These are phyloP conservation scores for Sycophila texana DNA, from an alignment of 2,888 invertebrate species.

Conservation along the genomic window DNA sequence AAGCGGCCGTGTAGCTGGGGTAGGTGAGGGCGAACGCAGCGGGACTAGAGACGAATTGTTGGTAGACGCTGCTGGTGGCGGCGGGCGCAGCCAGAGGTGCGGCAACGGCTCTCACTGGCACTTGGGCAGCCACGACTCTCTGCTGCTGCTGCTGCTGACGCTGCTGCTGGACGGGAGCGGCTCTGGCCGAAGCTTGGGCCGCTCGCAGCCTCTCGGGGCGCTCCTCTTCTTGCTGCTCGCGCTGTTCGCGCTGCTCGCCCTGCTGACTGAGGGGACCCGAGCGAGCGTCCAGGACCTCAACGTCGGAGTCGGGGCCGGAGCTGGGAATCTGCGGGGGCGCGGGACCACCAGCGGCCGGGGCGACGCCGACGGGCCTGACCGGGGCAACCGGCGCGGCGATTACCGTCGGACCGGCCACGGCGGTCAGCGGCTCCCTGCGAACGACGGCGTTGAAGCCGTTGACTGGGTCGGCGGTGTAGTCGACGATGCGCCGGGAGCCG, in stretches of 20 bases:
- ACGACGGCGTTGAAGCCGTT: constrained; percentile 70
- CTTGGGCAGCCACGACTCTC: constrained; percentile 33
- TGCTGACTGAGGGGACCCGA: constrained; percentile 60
- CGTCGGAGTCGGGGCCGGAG: constrained; percentile 71
- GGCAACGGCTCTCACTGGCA: constrained; percentile 61
- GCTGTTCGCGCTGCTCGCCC: background rate
- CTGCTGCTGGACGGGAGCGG: constrained; percentile 21
- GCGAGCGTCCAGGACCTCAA: constrained; percentile 70
- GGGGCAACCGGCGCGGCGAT: background rate
- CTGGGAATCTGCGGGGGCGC: constrained; percentile 61
- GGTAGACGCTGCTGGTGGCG: constrained; percentile 45
- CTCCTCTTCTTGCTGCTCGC: constrained; percentile 29
- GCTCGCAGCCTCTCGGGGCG: constrained; percentile 43
- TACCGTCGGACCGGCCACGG: constrained; percentile 54
- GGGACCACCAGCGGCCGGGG: background rate
- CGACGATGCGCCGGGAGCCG: constrained; percentile 66
- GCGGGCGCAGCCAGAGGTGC: constrained; percentile 36
- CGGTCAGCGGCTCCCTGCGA: constrained; percentile 64
- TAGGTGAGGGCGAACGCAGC: constrained; percentile 61
- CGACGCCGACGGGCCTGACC: constrained; percentile 9
- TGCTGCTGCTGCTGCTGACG: constrained; percentile 43
- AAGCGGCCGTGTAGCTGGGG: constrained; percentile 67
- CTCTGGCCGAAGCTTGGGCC: constrained; percentile 18
- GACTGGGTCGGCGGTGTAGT: constrained; percentile 62
- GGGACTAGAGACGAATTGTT: constrained; percentile 60